Evolutionary conservation across 2,888 invertebrate genomes (phyloP).

Genomic region (Callyntrura guangdongensis): DNA sequence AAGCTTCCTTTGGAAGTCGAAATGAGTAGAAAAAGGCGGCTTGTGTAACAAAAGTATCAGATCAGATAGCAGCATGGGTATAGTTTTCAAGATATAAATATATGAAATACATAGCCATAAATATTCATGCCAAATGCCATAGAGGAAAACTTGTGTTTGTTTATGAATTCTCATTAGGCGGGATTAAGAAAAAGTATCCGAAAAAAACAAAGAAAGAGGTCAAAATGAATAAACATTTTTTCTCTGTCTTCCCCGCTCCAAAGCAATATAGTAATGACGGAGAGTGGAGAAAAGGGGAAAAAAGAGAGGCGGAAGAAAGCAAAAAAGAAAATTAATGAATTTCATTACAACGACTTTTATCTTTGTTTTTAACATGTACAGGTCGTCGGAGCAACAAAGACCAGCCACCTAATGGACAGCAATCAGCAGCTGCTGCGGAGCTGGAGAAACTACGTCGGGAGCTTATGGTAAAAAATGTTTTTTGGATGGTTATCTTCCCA

Average conservation of each 20-base stretch:
- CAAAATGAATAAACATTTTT: slow-evolving; percentile 46
- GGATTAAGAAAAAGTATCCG: slow-evolving; percentile 6
- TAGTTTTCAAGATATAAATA: no score
- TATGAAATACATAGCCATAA: background rate
- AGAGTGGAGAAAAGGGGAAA: background rate
- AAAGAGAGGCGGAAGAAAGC: background rate
- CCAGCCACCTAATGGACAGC: slow-evolving; percentile 85
- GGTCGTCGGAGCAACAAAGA: slow-evolving; percentile 88
- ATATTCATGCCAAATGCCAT: background rate
- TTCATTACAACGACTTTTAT: slow-evolving; percentile 36
- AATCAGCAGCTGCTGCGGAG: slow-evolving; percentile 93
- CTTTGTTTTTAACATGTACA: slow-evolving; percentile 86
- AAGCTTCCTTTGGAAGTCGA: slow-evolving; percentile 5
- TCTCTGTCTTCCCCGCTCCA: background rate
- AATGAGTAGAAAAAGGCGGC: background rate
- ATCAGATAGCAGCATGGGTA: no score
- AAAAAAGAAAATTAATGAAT: slow-evolving; percentile 50
- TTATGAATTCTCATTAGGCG: slow-evolving; percentile 13
- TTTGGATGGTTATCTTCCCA: background rate
- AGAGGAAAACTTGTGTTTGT: background rate
- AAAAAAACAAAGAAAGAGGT: background rate
- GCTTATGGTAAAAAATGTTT: slow-evolving; percentile 91
- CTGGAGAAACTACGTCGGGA: slow-evolving; percentile 96
- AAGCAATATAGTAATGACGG: no score
- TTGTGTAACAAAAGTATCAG: no score